These are phyloP conservation scores for Tadarida brasiliensis DNA, from an alignment of 2,797 vertebrate genomes.

Conservation along the genomic window DNA sequence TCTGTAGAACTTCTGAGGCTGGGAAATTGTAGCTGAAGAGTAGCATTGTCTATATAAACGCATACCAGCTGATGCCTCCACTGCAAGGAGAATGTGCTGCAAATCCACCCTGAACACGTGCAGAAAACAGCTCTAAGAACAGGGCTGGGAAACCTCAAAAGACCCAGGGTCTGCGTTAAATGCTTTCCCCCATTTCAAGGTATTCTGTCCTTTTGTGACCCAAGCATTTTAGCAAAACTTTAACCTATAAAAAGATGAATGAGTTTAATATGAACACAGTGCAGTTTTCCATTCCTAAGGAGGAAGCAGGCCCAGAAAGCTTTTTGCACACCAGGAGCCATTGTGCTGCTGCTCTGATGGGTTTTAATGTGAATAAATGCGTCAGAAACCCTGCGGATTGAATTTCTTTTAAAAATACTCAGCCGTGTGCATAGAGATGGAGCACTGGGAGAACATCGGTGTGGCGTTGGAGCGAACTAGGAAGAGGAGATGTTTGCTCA, in stretches of 20 bases:
- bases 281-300: background rate
- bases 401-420: constrained; percentile 37
- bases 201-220: background rate
- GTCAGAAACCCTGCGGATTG: background rate
- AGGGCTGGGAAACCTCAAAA: background rate
- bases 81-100: background rate
- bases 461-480: background rate
- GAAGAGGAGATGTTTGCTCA: constrained; percentile 17
- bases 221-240: background rate
- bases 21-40: background rate
- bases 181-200: background rate
- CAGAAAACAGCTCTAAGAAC: background rate
- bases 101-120: background rate
- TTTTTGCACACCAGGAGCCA: background rate
- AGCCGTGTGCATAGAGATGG: background rate
- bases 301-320: background rate
- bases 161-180: background rate
- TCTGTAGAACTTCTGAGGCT: constrained; percentile 20
- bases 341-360: background rate
- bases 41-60: background rate
- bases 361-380: constrained; percentile 24
- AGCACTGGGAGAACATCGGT: background rate
- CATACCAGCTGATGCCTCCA: background rate
- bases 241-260: background rate
- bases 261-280: constrained; percentile 15